Conservation (phyloP, 1,140 invertebrate species). For the Caenorhabditis inopinata region DNA sequence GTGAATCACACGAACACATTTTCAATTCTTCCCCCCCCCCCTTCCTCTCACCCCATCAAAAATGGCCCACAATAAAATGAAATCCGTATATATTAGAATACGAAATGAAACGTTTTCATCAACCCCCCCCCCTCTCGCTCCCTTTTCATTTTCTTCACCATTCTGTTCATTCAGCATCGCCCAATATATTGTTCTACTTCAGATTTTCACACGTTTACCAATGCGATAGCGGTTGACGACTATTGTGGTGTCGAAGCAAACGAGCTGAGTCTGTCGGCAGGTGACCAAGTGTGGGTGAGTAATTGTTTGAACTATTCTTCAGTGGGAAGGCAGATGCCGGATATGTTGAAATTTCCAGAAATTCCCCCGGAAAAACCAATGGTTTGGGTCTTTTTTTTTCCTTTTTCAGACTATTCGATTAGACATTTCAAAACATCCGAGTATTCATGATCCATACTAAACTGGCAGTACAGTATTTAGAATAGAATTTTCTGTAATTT, state of each 20-base stretch:
- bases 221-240: background rate
- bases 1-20: too few species aligned
- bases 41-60: background rate
- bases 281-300: slow-evolving; percentile 17
- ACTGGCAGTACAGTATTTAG: too few species aligned
- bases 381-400: too few species aligned
- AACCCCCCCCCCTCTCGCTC: background rate
- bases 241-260: slow-evolving; percentile 12
- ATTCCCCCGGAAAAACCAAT: too few species aligned
- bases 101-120: too few species aligned
- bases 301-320: background rate
- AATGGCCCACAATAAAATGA: background rate
- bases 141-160: background rate
- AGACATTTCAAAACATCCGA: too few species aligned
- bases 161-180: too few species aligned
- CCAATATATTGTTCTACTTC: background rate
- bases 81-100: background rate
- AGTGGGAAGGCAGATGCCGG: too few species aligned
- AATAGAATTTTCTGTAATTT: too few species aligned
- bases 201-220: slow-evolving; percentile 6
- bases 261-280: background rate
- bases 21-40: background rate
- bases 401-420: too few species aligned
- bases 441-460: too few species aligned
- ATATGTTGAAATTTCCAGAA: too few species aligned